Evolutionary conservation across 2,888 invertebrate genomes (phyloP).

Genomic region (Crepidodera aurea): DNA sequence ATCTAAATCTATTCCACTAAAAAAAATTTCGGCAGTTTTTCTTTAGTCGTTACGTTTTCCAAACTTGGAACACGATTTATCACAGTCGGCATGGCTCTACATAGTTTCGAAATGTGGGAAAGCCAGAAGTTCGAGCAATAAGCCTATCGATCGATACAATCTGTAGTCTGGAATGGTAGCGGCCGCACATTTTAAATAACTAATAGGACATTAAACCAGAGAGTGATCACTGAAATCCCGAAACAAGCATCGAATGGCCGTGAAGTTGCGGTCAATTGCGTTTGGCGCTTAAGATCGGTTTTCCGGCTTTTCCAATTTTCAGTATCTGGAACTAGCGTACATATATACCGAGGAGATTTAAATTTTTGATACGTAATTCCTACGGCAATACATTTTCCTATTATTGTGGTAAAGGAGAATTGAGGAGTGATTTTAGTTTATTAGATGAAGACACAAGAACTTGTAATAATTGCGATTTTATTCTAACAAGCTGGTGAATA

Average conservation of each 20-base stretch:
- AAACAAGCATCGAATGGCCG: neutral
- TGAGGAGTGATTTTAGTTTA: too few relatives aligned
- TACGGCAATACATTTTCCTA: too few relatives aligned
- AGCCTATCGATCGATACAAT: constrained; percentile 5
- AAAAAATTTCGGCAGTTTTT: neutral
- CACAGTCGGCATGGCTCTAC: neutral
- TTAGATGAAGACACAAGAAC: too few relatives aligned
- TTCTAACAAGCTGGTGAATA: too few relatives aligned
- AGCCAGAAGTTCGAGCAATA: constrained; percentile 16
- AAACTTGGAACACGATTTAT: neutral
- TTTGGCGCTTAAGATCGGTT: neutral
- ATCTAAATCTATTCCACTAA: too few relatives aligned
- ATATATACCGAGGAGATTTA: too few relatives aligned
- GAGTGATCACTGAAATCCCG: constrained; percentile 6
- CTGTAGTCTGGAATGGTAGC: neutral
- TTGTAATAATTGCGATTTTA: too few relatives aligned
- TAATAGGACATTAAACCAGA: constrained; percentile 5
- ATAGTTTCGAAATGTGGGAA: neutral
- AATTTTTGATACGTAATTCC: too few relatives aligned
- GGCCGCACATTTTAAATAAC: constrained; percentile 11
- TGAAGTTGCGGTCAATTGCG: constrained; percentile 1
- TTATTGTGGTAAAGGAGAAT: too few relatives aligned
- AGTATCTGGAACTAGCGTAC: too few relatives aligned
- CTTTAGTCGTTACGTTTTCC: neutral
- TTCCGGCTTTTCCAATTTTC: constrained; percentile 4